A percentile compares a stretch with the other conserved stretches of the same genome.
Conservation (phyloP, 2,113 vertebrate species). For the Gallinago paraguaiae region DNA sequence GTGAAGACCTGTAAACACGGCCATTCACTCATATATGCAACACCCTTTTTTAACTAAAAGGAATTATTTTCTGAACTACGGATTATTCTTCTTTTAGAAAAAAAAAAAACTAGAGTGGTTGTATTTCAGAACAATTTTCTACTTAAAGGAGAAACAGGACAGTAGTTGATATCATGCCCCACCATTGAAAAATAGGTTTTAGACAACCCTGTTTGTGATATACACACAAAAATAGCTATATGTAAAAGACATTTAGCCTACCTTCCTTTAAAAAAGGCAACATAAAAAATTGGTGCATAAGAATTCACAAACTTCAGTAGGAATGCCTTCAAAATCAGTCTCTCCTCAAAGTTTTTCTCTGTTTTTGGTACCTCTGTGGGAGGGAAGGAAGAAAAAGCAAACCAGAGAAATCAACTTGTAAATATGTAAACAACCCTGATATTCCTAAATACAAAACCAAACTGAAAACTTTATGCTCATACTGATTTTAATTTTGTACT, state of each 20-base stretch:
- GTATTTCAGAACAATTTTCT: neutral
- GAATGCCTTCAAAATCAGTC: constrained; percentile 93
- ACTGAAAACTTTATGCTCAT: neutral
- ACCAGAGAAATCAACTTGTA: neutral
- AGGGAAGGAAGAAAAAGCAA: neutral
- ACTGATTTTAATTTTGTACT: neutral
- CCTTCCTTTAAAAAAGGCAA: constrained; percentile 99
- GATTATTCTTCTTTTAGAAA: neutral
- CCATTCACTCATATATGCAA: neutral
- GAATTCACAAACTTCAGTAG: constrained; percentile 97
- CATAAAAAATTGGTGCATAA: constrained; percentile 96
- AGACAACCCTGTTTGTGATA: neutral
- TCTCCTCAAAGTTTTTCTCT: constrained; percentile 91
- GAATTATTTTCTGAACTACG: neutral
- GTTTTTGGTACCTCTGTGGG: constrained; percentile 92
- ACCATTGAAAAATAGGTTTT: neutral
- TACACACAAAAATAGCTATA: neutral
- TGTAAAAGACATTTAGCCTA: constrained; percentile 53
- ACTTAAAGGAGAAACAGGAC: neutral
- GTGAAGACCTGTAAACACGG: neutral
- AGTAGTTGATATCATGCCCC: neutral
- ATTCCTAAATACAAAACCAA: neutral
- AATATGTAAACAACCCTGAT: neutral
- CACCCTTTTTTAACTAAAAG: neutral
- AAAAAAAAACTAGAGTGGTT: neutral